Conservation (phyloP, 2,888 invertebrate species). For the Volucella inflata region DNA sequence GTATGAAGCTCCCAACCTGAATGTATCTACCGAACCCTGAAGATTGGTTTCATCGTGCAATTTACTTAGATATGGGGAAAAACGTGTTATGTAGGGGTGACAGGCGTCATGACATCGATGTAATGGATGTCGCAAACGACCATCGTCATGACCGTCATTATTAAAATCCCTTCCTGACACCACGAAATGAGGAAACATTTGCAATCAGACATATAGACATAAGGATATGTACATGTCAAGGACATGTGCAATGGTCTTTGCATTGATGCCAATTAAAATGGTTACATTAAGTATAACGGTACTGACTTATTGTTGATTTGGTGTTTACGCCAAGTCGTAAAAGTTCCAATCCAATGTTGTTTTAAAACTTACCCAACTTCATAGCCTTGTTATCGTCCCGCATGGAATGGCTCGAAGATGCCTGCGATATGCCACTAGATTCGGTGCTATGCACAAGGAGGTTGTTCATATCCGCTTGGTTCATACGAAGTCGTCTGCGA, state of each 20-base stretch:
- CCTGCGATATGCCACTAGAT: slow-evolving; percentile 90
- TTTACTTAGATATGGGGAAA: slow-evolving; percentile 23
- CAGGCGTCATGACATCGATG: slow-evolving; percentile 45
- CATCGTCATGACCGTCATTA: slow-evolving; percentile 47
- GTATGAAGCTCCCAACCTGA: slow-evolving; percentile 39
- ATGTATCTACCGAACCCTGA: neutral
- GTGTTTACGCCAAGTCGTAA: slow-evolving; percentile 2
- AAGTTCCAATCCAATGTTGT: too few relatives aligned
- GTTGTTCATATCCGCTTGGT: slow-evolving; percentile 81
- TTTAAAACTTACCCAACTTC: slow-evolving; percentile 83
- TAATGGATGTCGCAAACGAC: slow-evolving; percentile 62
- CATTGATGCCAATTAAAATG: slow-evolving; percentile 12
- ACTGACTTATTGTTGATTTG: slow-evolving; percentile 48
- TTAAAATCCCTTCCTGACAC: slow-evolving; percentile 36
- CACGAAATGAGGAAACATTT: slow-evolving; percentile 12
- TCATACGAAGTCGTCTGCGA: slow-evolving; percentile 89
- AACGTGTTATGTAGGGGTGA: slow-evolving; percentile 39
- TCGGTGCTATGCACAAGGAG: slow-evolving; percentile 86
- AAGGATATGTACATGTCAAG: slow-evolving; percentile 25
- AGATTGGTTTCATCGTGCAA: slow-evolving; percentile 45
- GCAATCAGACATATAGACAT: slow-evolving; percentile 44
- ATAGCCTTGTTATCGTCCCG: slow-evolving; percentile 88
- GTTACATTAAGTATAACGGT: slow-evolving; percentile 46
- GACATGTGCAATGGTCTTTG: slow-evolving; percentile 13
- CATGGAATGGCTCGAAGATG: slow-evolving; percentile 92